These are phyloP conservation scores for Meiosimyza decipiens DNA, from an alignment of 2,888 invertebrate species.

Conservation along the genomic window DNA sequence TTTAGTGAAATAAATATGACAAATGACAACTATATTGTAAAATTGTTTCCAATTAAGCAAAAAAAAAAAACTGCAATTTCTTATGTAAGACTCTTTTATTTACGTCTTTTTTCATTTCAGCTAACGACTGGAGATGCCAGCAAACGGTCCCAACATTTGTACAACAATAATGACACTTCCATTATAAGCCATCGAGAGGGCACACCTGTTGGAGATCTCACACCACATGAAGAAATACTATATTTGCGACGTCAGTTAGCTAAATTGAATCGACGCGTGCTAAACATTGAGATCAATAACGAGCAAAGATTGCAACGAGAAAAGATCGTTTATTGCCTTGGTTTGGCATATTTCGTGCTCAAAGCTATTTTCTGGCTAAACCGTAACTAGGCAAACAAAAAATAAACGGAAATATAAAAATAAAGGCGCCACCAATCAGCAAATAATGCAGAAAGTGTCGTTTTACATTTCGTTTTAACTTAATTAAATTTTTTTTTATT, in stretches of 20 bases:
- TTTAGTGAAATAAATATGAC: neutral
- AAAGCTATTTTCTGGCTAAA: constrained; percentile 88
- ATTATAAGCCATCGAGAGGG: constrained; percentile 70
- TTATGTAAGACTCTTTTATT: neutral
- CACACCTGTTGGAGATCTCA: constrained; percentile 76
- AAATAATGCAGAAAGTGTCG: constrained; percentile 33
- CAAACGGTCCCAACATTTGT: constrained; percentile 55
- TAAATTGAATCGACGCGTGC: constrained; percentile 86
- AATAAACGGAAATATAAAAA: neutral
- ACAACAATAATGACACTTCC: constrained; percentile 57
- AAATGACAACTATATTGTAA: neutral
- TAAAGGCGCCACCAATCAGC: neutral
- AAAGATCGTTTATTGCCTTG: constrained; percentile 84
- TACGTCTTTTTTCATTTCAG: constrained; percentile 41
- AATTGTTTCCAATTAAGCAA: neutral
- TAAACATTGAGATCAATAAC: constrained; percentile 88
- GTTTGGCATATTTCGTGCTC: constrained; percentile 85
- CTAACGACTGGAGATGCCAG: constrained; percentile 60
- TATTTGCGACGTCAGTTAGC: constrained; percentile 87
- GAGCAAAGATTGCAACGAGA: constrained; percentile 87
- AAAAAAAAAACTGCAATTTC: neutral
- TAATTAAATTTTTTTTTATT: neutral
- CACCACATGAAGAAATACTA: constrained; percentile 82
- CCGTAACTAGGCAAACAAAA: constrained; percentile 66
- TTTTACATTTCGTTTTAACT: constrained; percentile 26